Base-by-base conservation (phyloP, 2,888 invertebrate genomes). In the Dasypogon diadema region DNA sequence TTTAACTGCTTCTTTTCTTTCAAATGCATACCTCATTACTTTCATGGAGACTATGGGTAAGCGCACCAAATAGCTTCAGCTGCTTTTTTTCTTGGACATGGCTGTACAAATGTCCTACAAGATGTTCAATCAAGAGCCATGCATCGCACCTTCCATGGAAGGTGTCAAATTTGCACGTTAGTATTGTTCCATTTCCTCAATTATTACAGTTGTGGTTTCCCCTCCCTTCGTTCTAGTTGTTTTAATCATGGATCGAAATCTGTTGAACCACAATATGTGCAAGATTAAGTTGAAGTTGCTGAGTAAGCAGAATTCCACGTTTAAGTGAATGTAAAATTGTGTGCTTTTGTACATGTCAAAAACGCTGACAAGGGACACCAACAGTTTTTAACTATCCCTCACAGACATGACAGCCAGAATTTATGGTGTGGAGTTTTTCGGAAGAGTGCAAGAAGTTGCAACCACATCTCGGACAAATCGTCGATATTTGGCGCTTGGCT, bases 61-160 rank as follows among this genome's bases (percentile, higher is more conserved):
- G 30, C 30, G 8, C 3, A 30, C 4, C 30, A 30, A 30, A 30
- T 5, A 30, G 30, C 8, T 30, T 30, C 30, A 30, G n/a, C n/a
- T n/a, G n/a, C n/a, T n/a, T n/a, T n/a, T n/a, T n/a, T n/a, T n/a
- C n/a, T n/a, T n/a, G n/a, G n/a, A n/a, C n/a, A n/a, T n/a, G n/a
- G n/a, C n/a, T n/a, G n/a, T n/a, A n/a, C n/a, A n/a, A n/a, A n/a
- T 37, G n/a, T n/a, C n/a, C n/a, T n/a, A 46, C n/a, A 46, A 14
- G 46, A 46, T 12, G 46, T 14, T 3, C 16, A 46, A 46, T 46
- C 4, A 46, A 46, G 46, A 46, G 46, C 12, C 46, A 46, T 46
- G 46, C 46, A 46, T 46, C 46, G 46, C 46, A 46, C 46, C 46
- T 46, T 46, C 46, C 46, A 14, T n/a, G 46, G 46, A 46, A 46